Percentiles rank a stretch among this genome's conserved stretches.
phyloP scores from a whole-genome alignment of 92 coral and sea anemone species.

The Heteractis magnifica region DNA sequence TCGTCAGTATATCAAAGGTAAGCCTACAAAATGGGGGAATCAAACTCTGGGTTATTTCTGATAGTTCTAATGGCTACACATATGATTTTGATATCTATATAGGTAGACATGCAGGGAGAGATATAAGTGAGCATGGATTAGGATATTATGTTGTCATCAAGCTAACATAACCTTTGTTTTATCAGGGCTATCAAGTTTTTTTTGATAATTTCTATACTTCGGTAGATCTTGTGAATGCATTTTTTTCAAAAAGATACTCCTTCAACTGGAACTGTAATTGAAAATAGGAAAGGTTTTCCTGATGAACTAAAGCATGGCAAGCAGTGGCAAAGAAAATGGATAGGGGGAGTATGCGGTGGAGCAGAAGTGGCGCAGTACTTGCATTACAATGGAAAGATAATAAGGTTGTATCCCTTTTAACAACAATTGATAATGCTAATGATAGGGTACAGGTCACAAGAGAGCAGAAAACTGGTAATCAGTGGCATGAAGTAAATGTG shows the following conservation, averaged over 20 bases:
- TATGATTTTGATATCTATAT: conserved; percentile 40
- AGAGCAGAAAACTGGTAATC: conserved; percentile 5
- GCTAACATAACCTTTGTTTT: neutral
- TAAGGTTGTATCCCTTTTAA: conserved; percentile 39
- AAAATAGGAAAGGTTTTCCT: conserved; percentile 34
- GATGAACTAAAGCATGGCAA: conserved; percentile 25
- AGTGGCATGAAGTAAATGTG: conserved; percentile 1
- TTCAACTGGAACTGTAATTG: conserved; percentile 20
- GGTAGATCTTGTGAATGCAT: conserved; percentile 13
- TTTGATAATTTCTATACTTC: conserved; percentile 31
- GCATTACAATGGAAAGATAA: conserved; percentile 46
- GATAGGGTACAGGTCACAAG: conserved; percentile 9
- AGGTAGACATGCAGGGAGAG: neutral
- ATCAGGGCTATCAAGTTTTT: conserved; percentile 18
- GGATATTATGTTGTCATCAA: conserved; percentile 39
- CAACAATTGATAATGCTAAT: conserved; percentile 42
- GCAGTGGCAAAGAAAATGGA: conserved; percentile 40
- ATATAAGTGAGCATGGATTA: neutral
- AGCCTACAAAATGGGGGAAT: too few relatives aligned
- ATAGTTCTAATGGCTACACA: conserved; percentile 30
- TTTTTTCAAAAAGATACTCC: conserved; percentile 14
- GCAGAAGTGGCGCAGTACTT: conserved; percentile 16
- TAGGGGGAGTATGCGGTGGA: conserved; percentile 49
- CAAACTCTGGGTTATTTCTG: conserved; percentile 43
- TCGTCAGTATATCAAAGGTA: conserved; percentile 8